phyloP scores from a whole-genome alignment of 2,797 vertebrate genomes.

The Sitta carolinensis region DNA sequence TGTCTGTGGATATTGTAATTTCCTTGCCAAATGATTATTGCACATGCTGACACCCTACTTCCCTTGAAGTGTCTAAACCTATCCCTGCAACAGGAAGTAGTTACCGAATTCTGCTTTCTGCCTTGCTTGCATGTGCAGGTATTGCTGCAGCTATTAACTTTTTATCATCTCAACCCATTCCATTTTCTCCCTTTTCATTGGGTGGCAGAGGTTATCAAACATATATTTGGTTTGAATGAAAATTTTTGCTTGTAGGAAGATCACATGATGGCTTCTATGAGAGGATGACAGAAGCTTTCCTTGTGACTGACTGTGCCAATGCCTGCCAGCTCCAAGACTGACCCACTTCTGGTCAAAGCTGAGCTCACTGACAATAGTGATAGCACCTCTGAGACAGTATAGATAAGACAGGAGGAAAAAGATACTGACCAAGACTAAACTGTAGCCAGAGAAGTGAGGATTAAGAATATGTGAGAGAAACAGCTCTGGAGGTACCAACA shows the following conservation, averaged over 20 bases:
- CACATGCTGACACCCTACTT: background rate
- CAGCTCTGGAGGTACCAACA: fast-evolving
- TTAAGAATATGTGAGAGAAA: background rate
- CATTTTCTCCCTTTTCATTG: background rate
- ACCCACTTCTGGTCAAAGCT: background rate
- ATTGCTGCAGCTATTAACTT: background rate
- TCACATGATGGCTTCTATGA: background rate
- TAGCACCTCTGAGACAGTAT: too few relatives aligned
- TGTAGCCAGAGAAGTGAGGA: background rate
- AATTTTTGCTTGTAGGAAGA: background rate
- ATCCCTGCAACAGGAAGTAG: background rate
- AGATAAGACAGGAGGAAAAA: background rate
- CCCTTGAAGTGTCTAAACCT: background rate
- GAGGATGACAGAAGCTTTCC: background rate
- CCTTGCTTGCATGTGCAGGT: background rate
- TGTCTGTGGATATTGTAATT: background rate
- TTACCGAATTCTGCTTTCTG: background rate
- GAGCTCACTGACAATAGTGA: background rate
- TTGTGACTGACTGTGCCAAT: background rate
- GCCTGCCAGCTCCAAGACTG: background rate
- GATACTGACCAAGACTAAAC: background rate
- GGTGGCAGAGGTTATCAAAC: background rate
- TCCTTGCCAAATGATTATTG: background rate
- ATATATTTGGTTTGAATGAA: background rate
- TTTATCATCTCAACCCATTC: background rate